Evolutionary conservation across 2,888 invertebrate genomes (phyloP).

Genomic region (Phorcus lineatus): DNA sequence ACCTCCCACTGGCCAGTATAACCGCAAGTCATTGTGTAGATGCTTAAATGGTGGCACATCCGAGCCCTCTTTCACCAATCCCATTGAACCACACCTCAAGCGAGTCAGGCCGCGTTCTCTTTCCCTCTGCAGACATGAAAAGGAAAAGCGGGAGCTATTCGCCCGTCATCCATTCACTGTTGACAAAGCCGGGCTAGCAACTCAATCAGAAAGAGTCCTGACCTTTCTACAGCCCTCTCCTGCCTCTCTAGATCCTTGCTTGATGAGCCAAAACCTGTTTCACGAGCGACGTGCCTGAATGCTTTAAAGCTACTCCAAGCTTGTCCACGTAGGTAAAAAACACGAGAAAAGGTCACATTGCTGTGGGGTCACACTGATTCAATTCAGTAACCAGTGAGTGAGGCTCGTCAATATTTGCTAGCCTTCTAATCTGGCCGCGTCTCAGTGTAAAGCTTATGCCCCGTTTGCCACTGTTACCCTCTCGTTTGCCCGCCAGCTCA

Average conservation of each 20-base stretch:
- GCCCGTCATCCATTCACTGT: conserved; percentile 7
- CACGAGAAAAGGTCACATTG: conserved; percentile 21
- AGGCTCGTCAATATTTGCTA: conserved; percentile 22
- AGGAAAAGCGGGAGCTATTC: conserved; percentile 13
- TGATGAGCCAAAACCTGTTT: conserved; percentile 13
- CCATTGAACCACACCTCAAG: conserved; percentile 5
- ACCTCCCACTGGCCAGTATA: neutral
- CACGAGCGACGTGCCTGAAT: conserved; percentile 9
- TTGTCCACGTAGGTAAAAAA: conserved; percentile 4
- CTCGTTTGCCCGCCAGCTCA: neutral
- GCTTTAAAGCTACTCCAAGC: neutral
- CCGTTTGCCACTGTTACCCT: neutral
- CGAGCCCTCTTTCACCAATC: conserved; percentile 1
- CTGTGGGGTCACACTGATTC: conserved; percentile 18
- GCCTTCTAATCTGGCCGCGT: conserved; percentile 17
- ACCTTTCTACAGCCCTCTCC: neutral
- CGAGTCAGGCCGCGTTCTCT: neutral
- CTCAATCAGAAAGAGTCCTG: conserved; percentile 3
- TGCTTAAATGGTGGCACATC: neutral
- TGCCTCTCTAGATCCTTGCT: neutral
- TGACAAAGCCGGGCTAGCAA: conserved; percentile 10
- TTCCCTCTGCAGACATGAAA: neutral
- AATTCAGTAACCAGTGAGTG: conserved; percentile 18
- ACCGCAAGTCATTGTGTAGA: conserved; percentile 11
- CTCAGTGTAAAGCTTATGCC: neutral